A percentile compares a stretch with the other conserved stretches of the same genome.
These are phyloP conservation scores for Epinotia demarniana DNA, from an alignment of 2,888 invertebrate species.

Conservation along the genomic window DNA sequence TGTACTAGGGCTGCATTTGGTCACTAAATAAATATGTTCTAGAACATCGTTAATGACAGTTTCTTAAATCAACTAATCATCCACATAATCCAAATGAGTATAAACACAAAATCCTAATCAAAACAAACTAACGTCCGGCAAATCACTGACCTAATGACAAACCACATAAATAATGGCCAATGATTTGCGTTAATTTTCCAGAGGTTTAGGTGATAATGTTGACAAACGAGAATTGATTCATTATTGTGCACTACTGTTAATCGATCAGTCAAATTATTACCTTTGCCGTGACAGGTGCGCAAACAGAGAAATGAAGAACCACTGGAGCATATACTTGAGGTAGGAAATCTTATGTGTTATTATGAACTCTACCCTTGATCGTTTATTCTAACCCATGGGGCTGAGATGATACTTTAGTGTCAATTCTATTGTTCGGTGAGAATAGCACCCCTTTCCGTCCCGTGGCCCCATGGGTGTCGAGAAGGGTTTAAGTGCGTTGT, in stretches of 20 bases:
- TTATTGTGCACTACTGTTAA: constrained; percentile 28
- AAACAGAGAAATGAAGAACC: constrained; percentile 18
- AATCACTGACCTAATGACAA: constrained; percentile 22
- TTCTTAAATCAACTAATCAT: constrained; percentile 1
- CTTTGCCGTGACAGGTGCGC: constrained; percentile 17
- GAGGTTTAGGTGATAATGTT: constrained; percentile 14
- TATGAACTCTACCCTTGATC: neutral
- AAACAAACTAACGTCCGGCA: constrained; percentile 19
- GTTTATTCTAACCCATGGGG: neutral
- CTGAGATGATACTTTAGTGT: neutral
- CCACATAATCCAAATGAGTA: constrained; percentile 16
- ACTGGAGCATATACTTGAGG: constrained; percentile 23
- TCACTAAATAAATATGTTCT: neutral
- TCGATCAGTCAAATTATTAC: constrained; percentile 29
- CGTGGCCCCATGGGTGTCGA: too few relatives aligned
- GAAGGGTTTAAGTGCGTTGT: too few relatives aligned
- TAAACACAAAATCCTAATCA: constrained; percentile 1
- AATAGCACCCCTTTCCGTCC: too few relatives aligned
- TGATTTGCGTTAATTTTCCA: constrained; percentile 30
- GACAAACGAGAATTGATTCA: constrained; percentile 23
- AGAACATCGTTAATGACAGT: neutral
- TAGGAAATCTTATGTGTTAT: neutral
- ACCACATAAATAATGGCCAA: constrained; percentile 17
- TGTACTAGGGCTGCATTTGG: too few relatives aligned
- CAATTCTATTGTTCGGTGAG: too few relatives aligned